These are phyloP conservation scores for Gobionotothen gibberifrons DNA, from an alignment of 2,797 vertebrate genomes.

Conservation along the genomic window DNA sequence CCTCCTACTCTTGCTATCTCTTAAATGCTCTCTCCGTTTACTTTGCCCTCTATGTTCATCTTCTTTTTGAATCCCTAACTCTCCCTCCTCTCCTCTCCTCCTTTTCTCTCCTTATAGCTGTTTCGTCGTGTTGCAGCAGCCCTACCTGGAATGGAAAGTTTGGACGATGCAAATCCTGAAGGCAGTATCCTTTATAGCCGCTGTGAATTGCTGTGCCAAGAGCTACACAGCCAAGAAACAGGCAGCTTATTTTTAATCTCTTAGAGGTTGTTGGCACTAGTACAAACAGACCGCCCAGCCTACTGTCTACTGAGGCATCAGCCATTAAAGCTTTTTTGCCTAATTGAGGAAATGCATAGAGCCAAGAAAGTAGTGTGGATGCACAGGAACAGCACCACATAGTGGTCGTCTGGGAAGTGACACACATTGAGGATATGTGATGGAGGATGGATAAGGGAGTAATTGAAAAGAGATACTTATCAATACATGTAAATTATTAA, in stretches of 20 bases:
- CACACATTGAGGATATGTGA: neutral
- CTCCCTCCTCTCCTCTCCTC: neutral
- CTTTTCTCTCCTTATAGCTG: slow-evolving; percentile 78
- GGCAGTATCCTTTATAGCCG: slow-evolving; percentile 93
- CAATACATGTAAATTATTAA: neutral
- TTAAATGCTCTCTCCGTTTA: neutral
- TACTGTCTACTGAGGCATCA: slow-evolving; percentile 55
- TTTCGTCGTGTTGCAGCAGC: slow-evolving; percentile 94
- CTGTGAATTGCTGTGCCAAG: slow-evolving; percentile 48
- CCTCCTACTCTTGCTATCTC: neutral
- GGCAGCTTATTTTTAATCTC: slow-evolving; percentile 73
- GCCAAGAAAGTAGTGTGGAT: slow-evolving; percentile 28
- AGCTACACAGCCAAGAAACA: slow-evolving; percentile 51
- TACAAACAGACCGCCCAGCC: slow-evolving; percentile 50
- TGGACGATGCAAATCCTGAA: slow-evolving; percentile 94
- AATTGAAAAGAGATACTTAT: neutral
- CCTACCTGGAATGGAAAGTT: slow-evolving; percentile 94
- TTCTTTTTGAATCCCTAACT: neutral
- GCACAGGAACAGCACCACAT: slow-evolving; percentile 44
- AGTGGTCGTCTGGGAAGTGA: slow-evolving; percentile 45
- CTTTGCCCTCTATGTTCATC: neutral
- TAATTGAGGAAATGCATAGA: slow-evolving; percentile 43
- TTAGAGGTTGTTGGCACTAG: slow-evolving; percentile 66
- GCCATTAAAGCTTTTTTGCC: slow-evolving; percentile 59
- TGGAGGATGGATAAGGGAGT: slow-evolving; percentile 18